A percentile compares a stretch with the other conserved stretches of the same genome.
Conservation (phyloP, 2,797 vertebrate genomes). For the Chromis chromis region DNA sequence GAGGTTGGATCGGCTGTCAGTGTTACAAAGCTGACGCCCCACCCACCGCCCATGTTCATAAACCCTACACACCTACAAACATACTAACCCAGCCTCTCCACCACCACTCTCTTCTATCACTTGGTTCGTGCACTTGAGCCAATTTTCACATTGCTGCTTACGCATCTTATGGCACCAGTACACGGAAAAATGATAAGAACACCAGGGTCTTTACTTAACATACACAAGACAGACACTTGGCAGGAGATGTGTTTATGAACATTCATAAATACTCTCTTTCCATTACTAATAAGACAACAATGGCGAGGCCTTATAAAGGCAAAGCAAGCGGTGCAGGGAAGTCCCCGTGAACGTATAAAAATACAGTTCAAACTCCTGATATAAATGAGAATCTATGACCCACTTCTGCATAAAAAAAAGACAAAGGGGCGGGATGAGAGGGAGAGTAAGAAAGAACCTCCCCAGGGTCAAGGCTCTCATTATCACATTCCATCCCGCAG, state of each 20-base stretch:
- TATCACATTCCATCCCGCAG: conserved; percentile 46
- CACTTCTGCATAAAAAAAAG: conserved; percentile 47
- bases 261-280: conserved; percentile 61
- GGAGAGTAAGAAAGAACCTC: conserved; percentile 30
- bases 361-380: conserved; percentile 32
- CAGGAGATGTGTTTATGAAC: conserved; percentile 63
- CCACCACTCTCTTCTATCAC: conserved; percentile 1
- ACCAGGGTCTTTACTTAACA: conserved; percentile 57
- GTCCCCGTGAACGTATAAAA: conserved; percentile 46
- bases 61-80: background rate
- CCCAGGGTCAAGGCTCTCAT: conserved; percentile 65
- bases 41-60: background rate
- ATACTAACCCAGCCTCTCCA: background rate
- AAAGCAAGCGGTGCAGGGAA: conserved; percentile 31
- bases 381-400: conserved; percentile 62
- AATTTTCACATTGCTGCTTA: conserved; percentile 29
- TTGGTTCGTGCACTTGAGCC: conserved; percentile 9
- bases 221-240: conserved; percentile 65
- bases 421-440: background rate
- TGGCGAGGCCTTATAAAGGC: conserved; percentile 57
- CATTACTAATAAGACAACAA: conserved; percentile 71
- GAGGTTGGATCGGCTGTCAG: conserved; percentile 33
- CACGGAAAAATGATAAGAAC: conserved; percentile 59
- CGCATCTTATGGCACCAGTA: conserved; percentile 37
- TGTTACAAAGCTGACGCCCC: conserved; percentile 16